A percentile compares a stretch with the other conserved stretches of the same genome.
Conservation (phyloP, 2,113 vertebrate genomes). For the Siniperca knerii region DNA sequence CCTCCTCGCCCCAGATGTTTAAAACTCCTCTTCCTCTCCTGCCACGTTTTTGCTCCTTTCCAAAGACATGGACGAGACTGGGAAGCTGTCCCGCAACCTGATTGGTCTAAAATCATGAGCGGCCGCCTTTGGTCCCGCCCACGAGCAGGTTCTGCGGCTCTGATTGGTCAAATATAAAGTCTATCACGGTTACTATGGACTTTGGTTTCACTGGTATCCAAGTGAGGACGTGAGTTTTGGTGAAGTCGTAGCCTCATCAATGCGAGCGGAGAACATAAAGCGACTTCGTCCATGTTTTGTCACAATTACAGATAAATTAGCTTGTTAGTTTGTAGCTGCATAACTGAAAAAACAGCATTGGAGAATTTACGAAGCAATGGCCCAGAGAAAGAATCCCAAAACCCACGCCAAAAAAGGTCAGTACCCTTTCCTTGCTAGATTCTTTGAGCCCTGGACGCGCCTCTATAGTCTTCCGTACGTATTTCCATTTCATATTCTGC, state of each 20-base stretch:
- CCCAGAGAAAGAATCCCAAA: slow-evolving; percentile 64
- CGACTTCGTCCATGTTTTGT: neutral
- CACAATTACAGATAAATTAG: neutral
- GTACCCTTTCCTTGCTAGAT: slow-evolving; percentile 5
- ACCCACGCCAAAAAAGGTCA: slow-evolving; percentile 63
- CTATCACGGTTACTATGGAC: slow-evolving; percentile 62
- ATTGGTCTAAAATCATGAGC: slow-evolving; percentile 39
- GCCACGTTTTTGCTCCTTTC: slow-evolving; percentile 73
- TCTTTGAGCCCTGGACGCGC: neutral
- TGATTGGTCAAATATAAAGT: slow-evolving; percentile 14
- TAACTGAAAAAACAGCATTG: too few species aligned
- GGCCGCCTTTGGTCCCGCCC: slow-evolving; percentile 28
- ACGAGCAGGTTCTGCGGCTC: accelerated
- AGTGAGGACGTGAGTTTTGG: slow-evolving; percentile 48
- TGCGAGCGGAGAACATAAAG: neutral
- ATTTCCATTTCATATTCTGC: neutral
- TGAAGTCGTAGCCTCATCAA: neutral
- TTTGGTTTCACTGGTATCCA: slow-evolving; percentile 61
- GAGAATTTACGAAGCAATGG: slow-evolving; percentile 40
- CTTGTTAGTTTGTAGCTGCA: neutral
- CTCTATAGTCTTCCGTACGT: neutral
- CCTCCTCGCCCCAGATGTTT: slow-evolving; percentile 47
- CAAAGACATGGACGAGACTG: slow-evolving; percentile 7
- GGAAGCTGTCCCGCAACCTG: slow-evolving; percentile 6
- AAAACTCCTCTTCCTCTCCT: slow-evolving; percentile 45